These are phyloP conservation scores for Melipona beecheii DNA, from an alignment of 2,888 invertebrate genomes.

Conservation along the genomic window DNA sequence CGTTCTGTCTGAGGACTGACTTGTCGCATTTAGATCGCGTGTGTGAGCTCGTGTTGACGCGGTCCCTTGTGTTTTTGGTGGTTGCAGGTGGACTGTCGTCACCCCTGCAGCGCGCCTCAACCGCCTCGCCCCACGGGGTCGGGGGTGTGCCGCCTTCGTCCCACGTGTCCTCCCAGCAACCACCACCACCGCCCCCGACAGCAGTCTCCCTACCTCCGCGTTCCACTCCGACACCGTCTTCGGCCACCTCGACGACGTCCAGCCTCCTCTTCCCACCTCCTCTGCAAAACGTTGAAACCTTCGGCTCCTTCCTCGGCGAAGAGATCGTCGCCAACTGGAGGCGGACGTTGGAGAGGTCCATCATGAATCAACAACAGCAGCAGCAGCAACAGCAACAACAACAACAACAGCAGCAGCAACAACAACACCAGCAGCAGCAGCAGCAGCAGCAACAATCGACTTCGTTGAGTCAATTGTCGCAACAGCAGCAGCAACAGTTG, in stretches of 20 bases:
- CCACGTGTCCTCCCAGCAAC: slow-evolving; percentile 80
- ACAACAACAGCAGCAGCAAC: slow-evolving; percentile 75
- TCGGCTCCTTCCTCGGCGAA: slow-evolving; percentile 91
- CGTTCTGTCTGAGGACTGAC: slow-evolving; percentile 31
- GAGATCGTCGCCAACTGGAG: slow-evolving; percentile 93
- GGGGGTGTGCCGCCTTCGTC: slow-evolving; percentile 79
- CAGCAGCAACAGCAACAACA: slow-evolving; percentile 77
- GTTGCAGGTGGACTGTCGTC: slow-evolving; percentile 84
- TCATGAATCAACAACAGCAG: slow-evolving; percentile 82
- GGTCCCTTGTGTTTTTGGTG: slow-evolving; percentile 82
- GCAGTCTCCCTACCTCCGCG: slow-evolving; percentile 78
- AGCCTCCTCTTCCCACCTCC: slow-evolving; percentile 85
- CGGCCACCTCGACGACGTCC: slow-evolving; percentile 82
- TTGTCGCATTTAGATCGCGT: slow-evolving; percentile 42
- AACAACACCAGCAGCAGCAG: slow-evolving; percentile 74
- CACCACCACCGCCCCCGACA: slow-evolving; percentile 70
- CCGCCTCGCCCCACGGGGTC: slow-evolving; percentile 83
- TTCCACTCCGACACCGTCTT: slow-evolving; percentile 82
- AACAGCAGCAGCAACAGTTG: slow-evolving; percentile 81
- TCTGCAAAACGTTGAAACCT: slow-evolving; percentile 89
- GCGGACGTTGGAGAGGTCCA: slow-evolving; percentile 87
- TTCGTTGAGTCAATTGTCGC: slow-evolving; percentile 79
- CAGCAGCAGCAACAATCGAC: slow-evolving; percentile 77
- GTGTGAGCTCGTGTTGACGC: slow-evolving; percentile 75
- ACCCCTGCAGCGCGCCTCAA: slow-evolving; percentile 84